Conservation (phyloP, 2,888 invertebrate genomes). For the Chironomus tentans region DNA sequence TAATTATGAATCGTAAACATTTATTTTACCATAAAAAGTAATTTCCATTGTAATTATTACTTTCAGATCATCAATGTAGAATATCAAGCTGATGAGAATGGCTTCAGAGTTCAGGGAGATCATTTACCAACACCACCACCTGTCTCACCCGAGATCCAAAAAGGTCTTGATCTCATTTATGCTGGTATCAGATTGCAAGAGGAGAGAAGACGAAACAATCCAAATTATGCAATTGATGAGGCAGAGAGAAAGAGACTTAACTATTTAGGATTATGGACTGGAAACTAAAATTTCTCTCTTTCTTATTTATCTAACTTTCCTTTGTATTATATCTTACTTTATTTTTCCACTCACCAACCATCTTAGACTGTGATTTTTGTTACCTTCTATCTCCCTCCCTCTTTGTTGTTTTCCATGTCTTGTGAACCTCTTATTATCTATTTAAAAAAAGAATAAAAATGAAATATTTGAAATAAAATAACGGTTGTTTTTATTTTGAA, state of each 20-base stretch:
- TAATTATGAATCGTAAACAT: background rate
- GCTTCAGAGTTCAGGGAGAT: slow-evolving; percentile 71
- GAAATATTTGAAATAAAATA: background rate
- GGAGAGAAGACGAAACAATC: slow-evolving; percentile 43
- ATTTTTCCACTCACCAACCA: background rate
- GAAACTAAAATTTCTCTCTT: background rate
- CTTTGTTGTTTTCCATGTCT: background rate
- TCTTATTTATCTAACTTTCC: background rate
- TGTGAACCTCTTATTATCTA: background rate
- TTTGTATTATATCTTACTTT: background rate
- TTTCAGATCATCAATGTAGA: slow-evolving; percentile 52
- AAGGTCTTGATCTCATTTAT: slow-evolving; percentile 77
- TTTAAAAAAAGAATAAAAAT: background rate
- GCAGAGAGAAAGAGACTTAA: slow-evolving; percentile 36
- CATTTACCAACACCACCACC: slow-evolving; percentile 79
- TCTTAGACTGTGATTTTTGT: slow-evolving; percentile 6
- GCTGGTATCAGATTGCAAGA: slow-evolving; percentile 61
- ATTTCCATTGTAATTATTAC: background rate
- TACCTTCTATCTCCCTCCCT: background rate
- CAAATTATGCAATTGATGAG: slow-evolving; percentile 36
- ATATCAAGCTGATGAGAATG: slow-evolving; percentile 73
- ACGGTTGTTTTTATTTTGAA: background rate
- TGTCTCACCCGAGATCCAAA: slow-evolving; percentile 75
- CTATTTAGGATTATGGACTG: slow-evolving; percentile 5
- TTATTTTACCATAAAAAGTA: background rate